These are phyloP conservation scores for Chaitophorus viminalis DNA, from an alignment of 2,888 invertebrate species.

Conservation along the genomic window DNA sequence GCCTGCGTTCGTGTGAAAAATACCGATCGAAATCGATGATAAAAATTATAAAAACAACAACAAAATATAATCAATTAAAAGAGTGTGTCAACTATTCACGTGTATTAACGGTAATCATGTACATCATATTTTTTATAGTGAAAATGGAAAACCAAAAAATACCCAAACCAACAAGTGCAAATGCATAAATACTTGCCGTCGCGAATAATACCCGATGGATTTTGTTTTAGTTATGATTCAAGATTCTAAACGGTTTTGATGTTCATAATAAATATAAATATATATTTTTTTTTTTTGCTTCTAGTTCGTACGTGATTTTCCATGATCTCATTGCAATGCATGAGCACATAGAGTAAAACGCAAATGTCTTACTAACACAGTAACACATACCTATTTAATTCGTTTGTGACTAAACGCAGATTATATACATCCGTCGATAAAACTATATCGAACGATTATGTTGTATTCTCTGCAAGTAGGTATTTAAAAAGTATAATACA, in stretches of 20 bases:
- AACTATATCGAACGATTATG: background rate
- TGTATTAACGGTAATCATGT: too few species aligned
- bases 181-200: background rate
- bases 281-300: background rate
- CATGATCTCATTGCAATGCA: background rate
- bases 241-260: background rate
- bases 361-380: too few species aligned
- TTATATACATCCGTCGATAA: background rate
- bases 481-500: background rate
- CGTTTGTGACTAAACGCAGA: background rate
- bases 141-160: too few species aligned
- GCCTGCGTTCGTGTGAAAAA: conserved; percentile 11
- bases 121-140: too few species aligned
- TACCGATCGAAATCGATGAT: background rate
- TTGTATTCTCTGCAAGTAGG: too few species aligned
- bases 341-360: too few species aligned
- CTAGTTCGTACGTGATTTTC: background rate
- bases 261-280: too few species aligned
- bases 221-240: too few species aligned
- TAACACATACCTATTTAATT: too few species aligned
- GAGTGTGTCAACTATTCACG: too few species aligned
- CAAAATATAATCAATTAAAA: too few species aligned
- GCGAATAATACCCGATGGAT: background rate
- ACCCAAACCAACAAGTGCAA: background rate
- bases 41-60: too few species aligned